A percentile compares a stretch with the other conserved stretches of the same genome.
phyloP scores from a whole-genome alignment of 37 sponge, comb jelly and placozoan genomes.

The Petrosia ficiformis region DNA sequence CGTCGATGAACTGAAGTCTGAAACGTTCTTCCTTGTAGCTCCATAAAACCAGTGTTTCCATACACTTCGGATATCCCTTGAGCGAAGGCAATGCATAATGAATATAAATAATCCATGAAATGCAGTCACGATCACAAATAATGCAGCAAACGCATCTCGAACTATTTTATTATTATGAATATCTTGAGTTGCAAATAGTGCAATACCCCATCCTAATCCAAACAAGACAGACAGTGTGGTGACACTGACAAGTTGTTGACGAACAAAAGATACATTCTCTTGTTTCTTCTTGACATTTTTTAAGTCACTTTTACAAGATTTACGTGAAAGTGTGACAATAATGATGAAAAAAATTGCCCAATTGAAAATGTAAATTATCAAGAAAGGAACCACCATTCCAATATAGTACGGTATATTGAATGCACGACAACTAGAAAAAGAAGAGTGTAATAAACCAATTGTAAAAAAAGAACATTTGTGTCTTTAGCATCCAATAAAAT shows the following conservation, averaged over 20 bases:
- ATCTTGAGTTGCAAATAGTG: conserved; percentile 16
- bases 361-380: conserved; percentile 2
- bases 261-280: not conserved
- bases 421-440: conserved; percentile 10
- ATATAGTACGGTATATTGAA: not conserved
- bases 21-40: not conserved
- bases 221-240: conserved; percentile 25
- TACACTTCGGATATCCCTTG: conserved; percentile 19
- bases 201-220: conserved; percentile 32
- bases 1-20: not conserved
- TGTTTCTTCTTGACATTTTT: not conserved
- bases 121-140: conserved; percentile 31
- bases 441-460: not conserved
- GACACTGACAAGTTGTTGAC: conserved; percentile 7
- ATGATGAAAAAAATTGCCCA: not conserved
- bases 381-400: conserved; percentile 1
- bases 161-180: not conserved
- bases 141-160: not conserved
- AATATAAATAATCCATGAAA: conserved; percentile 44
- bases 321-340: not conserved
- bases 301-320: not conserved
- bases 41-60: conserved; percentile 18
- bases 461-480: not conserved
- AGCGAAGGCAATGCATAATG: conserved; percentile 27
- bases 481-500: no score